Percentiles rank a stretch among this genome's conserved stretches.
Conservation (phyloP, 2,888 invertebrate genomes). For the Thalpophila matura region DNA sequence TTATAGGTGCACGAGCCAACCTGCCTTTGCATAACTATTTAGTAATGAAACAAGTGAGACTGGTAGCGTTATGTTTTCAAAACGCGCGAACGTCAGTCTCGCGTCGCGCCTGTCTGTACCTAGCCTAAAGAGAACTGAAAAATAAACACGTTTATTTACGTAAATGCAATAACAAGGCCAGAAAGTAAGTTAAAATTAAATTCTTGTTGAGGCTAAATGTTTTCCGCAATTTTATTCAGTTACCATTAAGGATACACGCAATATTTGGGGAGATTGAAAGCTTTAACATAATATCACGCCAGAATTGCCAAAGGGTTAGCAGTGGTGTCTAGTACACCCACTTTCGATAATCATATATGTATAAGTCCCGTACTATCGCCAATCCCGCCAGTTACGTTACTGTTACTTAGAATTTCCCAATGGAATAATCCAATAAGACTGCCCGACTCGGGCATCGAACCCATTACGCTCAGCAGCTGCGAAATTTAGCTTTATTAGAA, state of each 20-base stretch:
- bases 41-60: background rate
- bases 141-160: constrained; percentile 55
- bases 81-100: too few species aligned
- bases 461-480: too few species aligned
- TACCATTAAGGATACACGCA: constrained; percentile 31
- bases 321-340: too few species aligned
- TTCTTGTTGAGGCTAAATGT: constrained; percentile 34
- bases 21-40: background rate
- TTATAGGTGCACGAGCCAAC: background rate
- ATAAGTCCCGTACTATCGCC: too few species aligned
- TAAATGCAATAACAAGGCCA: constrained; percentile 51
- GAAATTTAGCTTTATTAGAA: too few species aligned
- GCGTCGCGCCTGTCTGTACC: background rate
- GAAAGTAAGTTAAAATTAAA: constrained; percentile 45
- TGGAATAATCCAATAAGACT: too few species aligned
- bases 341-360: too few species aligned
- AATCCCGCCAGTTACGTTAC: too few species aligned
- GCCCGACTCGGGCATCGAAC: too few species aligned
- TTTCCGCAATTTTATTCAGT: constrained; percentile 34
- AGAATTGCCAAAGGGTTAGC: too few species aligned
- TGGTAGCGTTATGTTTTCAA: background rate
- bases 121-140: constrained; percentile 27
- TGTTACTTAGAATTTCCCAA: too few species aligned
- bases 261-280: constrained; percentile 13
- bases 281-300: too few species aligned